Conservation (phyloP, 1,140 invertebrate species). For the Latrodectus geometricus region DNA sequence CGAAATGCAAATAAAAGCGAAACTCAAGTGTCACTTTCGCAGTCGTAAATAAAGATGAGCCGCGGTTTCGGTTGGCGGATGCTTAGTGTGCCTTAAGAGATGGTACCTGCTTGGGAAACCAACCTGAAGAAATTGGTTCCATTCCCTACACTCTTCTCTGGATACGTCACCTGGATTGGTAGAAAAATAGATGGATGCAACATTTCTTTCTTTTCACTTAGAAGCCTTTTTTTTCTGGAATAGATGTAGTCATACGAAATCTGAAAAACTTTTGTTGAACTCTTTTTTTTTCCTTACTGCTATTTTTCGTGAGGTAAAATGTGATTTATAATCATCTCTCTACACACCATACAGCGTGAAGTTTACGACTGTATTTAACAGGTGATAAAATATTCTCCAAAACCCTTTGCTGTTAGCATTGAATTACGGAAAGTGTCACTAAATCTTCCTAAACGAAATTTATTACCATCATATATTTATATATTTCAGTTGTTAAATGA, state of each 20-base stretch:
- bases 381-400: background rate
- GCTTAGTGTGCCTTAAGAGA: background rate
- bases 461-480: background rate
- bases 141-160: background rate
- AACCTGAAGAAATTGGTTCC: slow-evolving; percentile 26
- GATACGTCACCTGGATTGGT: too few species aligned
- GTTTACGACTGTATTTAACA: background rate
- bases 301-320: background rate
- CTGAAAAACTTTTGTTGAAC: background rate
- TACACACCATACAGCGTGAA: background rate
- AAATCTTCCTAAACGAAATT: background rate
- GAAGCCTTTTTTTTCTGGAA: background rate
- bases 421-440: background rate
- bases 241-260: background rate
- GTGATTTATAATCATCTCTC: background rate
- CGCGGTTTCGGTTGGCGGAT: background rate
- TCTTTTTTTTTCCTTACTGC: background rate
- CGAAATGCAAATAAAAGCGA: slow-evolving; percentile 19
- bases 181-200: background rate
- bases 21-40: slow-evolving; percentile 48
- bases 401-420: background rate
- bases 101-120: slow-evolving; percentile 26
- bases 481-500: too few species aligned
- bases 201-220: background rate
- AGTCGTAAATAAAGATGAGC: slow-evolving; percentile 54